phyloP scores from a whole-genome alignment of 1,140 invertebrate species.

The Calliopsis andreniformis region DNA sequence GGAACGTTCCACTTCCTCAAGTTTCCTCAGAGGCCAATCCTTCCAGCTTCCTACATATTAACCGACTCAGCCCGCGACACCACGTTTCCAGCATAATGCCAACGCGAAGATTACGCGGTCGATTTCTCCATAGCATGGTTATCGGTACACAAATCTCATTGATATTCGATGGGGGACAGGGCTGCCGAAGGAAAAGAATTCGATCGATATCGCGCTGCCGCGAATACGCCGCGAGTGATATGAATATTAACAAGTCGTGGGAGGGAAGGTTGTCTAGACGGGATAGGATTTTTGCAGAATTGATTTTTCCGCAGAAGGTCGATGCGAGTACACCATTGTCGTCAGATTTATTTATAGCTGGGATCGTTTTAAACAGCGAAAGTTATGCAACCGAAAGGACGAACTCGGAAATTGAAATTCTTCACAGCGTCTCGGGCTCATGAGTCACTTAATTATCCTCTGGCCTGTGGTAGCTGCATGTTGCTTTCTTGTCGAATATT shows the following conservation, averaged over 20 bases:
- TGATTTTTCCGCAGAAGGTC: background rate
- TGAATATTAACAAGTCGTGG: constrained; percentile 55
- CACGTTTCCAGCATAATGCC: constrained; percentile 4
- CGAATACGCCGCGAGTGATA: constrained; percentile 49
- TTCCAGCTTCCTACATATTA: background rate
- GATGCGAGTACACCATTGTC: background rate
- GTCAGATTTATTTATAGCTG: constrained; percentile 19
- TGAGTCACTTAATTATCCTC: constrained; percentile 5
- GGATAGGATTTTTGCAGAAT: constrained; percentile 17
- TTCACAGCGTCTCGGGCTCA: background rate
- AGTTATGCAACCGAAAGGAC: constrained; percentile 10
- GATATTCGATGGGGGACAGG: constrained; percentile 49
- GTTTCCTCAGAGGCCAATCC: background rate
- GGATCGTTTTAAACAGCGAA: background rate
- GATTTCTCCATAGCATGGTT: constrained; percentile 28
- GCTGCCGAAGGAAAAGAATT: constrained; percentile 45
- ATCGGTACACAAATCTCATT: constrained; percentile 51
- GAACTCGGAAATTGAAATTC: constrained; percentile 12
- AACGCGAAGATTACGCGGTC: constrained; percentile 19
- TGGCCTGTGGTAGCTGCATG: too few relatives aligned
- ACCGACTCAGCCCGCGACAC: background rate
- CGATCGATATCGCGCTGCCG: constrained; percentile 55
- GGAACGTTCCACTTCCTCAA: constrained; percentile 16
- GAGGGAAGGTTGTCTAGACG: constrained; percentile 31
- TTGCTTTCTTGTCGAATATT: too few relatives aligned